Base-by-base conservation (phyloP, 2,888 invertebrate species). In the Arge pagana region DNA sequence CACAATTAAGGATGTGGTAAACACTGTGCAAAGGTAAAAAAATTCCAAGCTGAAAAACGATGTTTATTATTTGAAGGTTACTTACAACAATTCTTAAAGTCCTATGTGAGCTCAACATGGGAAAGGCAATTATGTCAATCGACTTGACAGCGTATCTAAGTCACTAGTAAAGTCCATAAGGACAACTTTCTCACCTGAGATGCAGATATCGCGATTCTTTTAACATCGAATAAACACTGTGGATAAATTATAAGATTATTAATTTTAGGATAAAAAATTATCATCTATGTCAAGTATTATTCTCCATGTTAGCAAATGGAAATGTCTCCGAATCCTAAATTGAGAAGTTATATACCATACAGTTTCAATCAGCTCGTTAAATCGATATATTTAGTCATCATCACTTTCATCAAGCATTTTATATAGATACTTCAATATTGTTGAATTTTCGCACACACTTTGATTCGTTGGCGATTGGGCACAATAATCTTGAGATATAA, bases 1-100 rank as follows among this genome's bases (percentile, higher is more conserved):
- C 67, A 84, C 85, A 50, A 82, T 87, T 57, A 83, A 82, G 64
- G 89, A 90, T 68, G 84, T 90, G 53, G 84, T 87, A 58, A 86
- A 88, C 68, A 86, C 88, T 65, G 86, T 90, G 71, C 83, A 86
- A 75, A 84, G 86, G 79, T 85, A 76, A 70, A 67, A 39, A 52
- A 21, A 33, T 41, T 41, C 31, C 23, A 33, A 45, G 48, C 50
- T 35, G 43, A 26, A 35, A 51, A 51, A 51, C 43, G 42, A 51
- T 43, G 43, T 45, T 26, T 28, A 16, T 41, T 16, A n/a, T 15
- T 28, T 41, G 28, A 41, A 26, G 7, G n/a, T 41, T 24, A 15
- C 16, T 41, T 41, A 26, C 41, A 41, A 28, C 28, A 26, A 28
- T 41, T 41, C 41, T 28, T 41, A 24, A 23, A 35, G 31, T 15